These are phyloP conservation scores for Mustelus asterias DNA, from an alignment of 2,113 vertebrate species.

Conservation along the genomic window DNA sequence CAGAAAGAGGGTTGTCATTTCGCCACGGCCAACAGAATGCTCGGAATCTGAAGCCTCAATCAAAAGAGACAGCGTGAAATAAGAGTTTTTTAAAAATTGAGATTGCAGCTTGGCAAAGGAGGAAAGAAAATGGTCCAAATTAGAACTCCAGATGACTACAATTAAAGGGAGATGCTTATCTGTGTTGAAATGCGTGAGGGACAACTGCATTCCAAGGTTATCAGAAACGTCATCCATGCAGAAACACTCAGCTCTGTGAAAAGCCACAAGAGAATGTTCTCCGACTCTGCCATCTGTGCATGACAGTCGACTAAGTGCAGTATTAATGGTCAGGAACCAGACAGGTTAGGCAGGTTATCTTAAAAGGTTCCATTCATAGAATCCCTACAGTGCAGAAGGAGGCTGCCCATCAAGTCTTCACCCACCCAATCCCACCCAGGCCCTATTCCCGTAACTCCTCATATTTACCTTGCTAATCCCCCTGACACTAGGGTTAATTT, in stretches of 20 bases:
- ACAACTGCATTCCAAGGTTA: neutral
- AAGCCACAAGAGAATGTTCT: neutral
- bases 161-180: neutral
- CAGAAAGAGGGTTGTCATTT: neutral
- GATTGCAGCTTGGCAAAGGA: neutral
- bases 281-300: neutral
- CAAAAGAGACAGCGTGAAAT: neutral
- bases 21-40: neutral
- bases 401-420: too few species aligned
- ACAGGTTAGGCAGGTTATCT: neutral
- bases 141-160: neutral
- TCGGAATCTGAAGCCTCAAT: neutral
- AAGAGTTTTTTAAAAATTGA: neutral
- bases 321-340: neutral
- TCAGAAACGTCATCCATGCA: neutral
- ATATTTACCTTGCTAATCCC: too few species aligned
- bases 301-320: neutral
- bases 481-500: too few species aligned
- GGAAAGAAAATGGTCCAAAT: neutral
- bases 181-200: neutral
- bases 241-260: neutral
- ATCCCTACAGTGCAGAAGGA: too few species aligned
- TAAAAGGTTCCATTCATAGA: neutral
- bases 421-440: too few species aligned
- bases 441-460: too few species aligned